Evolutionary conservation across 2,797 vertebrate genomes (phyloP).

Genomic region (Distichodus sexfasciatus): DNA sequence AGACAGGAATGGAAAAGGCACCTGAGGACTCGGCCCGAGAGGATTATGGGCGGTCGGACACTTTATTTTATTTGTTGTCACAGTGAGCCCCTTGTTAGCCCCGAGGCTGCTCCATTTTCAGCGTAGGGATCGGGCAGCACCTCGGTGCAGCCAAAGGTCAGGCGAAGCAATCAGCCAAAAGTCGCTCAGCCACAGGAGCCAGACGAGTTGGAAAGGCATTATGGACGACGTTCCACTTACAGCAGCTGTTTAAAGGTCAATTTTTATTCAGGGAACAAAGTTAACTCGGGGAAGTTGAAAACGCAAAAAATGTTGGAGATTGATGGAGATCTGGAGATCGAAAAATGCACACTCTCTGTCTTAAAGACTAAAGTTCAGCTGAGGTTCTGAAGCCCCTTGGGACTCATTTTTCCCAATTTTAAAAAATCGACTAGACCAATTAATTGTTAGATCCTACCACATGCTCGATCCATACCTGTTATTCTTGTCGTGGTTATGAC

Average conservation of each 20-base stretch:
- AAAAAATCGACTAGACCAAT: too few relatives aligned
- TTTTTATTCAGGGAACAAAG: background rate
- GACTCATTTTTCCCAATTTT: too few relatives aligned
- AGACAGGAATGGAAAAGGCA: background rate
- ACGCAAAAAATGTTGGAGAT: too few relatives aligned
- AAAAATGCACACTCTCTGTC: too few relatives aligned
- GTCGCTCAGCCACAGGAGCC: background rate
- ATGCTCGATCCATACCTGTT: slow-evolving; percentile 71
- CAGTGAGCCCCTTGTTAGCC: background rate
- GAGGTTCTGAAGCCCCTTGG: too few relatives aligned
- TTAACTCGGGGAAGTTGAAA: background rate
- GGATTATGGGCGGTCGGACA: too few relatives aligned
- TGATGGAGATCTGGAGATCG: too few relatives aligned
- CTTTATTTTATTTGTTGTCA: slow-evolving; percentile 17
- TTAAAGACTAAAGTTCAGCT: too few relatives aligned
- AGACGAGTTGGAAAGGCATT: slow-evolving; percentile 14
- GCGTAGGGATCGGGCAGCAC: background rate
- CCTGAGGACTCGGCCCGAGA: background rate
- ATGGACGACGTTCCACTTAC: slow-evolving; percentile 12
- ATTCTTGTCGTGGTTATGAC: slow-evolving; percentile 80
- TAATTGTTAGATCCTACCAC: too few relatives aligned
- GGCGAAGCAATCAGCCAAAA: slow-evolving; percentile 15
- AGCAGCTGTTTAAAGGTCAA: slow-evolving; percentile 8
- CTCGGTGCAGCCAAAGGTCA: background rate
- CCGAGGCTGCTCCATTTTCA: slow-evolving; percentile 1